Evolutionary conservation across 2,888 invertebrate genomes (phyloP).

Genomic region (Conchocele bisecta): DNA sequence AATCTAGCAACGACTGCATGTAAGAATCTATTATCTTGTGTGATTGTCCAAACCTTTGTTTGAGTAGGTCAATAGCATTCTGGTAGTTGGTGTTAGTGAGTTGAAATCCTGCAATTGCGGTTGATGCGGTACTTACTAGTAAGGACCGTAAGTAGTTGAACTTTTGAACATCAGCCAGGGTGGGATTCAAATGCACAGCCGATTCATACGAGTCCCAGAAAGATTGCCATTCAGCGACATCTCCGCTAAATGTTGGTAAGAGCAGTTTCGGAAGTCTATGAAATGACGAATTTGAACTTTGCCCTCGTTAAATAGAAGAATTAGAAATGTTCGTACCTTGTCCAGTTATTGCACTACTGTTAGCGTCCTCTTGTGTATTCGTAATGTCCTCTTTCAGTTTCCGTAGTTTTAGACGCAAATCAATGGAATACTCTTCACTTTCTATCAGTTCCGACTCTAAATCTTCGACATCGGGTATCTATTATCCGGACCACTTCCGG

Average conservation of each 20-base stretch:
- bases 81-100: slow-evolving; percentile 14
- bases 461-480: no score
- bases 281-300: no score
- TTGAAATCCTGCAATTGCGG: slow-evolving; percentile 1
- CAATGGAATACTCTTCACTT: no score
- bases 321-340: no score
- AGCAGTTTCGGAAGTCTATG: slow-evolving; percentile 6
- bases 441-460: no score
- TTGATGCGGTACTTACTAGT: slow-evolving; percentile 6
- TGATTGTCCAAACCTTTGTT: slow-evolving; percentile 7
- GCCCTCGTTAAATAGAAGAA: no score
- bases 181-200: slow-evolving; percentile 8
- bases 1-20: slow-evolving; percentile 22
- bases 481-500: no score
- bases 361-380: no score
- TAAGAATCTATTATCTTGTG: background rate
- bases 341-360: no score
- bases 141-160: slow-evolving; percentile 12
- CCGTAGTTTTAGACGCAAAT: no score
- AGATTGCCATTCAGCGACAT: slow-evolving; percentile 11
- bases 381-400: no score
- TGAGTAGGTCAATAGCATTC: background rate
- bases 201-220: slow-evolving; percentile 11
- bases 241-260: slow-evolving; percentile 3
- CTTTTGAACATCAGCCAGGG: slow-evolving; percentile 5